These are phyloP conservation scores for Temnothorax nylanderi DNA, from an alignment of 1,140 invertebrate species.

Conservation along the genomic window DNA sequence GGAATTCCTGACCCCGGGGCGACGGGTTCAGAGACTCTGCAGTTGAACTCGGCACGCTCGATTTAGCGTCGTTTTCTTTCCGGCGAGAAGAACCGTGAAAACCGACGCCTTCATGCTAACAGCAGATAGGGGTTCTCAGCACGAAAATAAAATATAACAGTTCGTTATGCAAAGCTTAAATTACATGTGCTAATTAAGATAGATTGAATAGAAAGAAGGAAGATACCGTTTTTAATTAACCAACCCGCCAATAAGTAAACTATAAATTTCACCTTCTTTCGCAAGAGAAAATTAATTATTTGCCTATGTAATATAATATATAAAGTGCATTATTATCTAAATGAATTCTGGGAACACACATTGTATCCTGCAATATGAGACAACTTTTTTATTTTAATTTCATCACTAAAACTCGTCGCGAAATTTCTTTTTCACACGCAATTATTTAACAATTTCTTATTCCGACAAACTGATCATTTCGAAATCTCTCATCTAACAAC, in stretches of 20 bases:
- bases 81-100: constrained; percentile 14
- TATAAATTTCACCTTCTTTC: background rate
- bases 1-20: constrained; percentile 66
- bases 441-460: constrained; percentile 5
- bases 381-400: constrained; percentile 4
- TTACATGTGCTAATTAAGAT: constrained; percentile 25
- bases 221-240: constrained; percentile 11
- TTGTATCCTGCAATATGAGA: background rate
- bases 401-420: background rate
- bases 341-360: background rate
- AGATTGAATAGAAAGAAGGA: no score
- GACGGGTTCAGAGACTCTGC: constrained; percentile 46
- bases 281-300: constrained; percentile 23
- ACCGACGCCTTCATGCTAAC: constrained; percentile 6
- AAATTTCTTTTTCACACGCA: background rate
- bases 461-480: background rate
- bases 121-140: background rate
- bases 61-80: constrained; percentile 55
- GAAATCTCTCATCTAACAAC: background rate
- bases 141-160: constrained; percentile 24
- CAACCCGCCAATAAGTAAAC: background rate
- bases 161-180: constrained; percentile 34
- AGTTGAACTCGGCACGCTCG: constrained; percentile 62
- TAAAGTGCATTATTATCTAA: background rate
- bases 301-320: background rate